These are phyloP conservation scores for Ranitomeya imitator DNA, from an alignment of 2,113 vertebrate genomes.

Conservation along the genomic window DNA sequence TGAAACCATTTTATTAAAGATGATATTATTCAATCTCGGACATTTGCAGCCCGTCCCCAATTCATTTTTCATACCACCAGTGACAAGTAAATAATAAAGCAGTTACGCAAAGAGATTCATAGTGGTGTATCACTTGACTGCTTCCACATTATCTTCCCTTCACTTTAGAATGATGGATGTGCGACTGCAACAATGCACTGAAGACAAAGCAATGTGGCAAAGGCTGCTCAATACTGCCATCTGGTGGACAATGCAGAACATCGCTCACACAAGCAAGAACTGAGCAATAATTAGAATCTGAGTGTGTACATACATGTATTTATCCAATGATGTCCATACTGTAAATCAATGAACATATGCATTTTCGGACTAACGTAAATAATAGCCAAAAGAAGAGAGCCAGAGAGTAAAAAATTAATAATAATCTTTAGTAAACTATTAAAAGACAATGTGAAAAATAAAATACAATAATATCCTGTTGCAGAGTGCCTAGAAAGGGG, in stretches of 20 bases:
- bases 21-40: background rate
- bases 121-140: background rate
- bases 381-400: too few species aligned
- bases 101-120: constrained; percentile 2
- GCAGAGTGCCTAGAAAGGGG: too few species aligned
- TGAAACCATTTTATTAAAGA: background rate
- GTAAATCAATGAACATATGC: too few species aligned
- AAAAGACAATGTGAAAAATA: too few species aligned
- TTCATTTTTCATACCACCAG: constrained; percentile 6
- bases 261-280: background rate
- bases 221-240: constrained; percentile 45
- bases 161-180: constrained; percentile 24
- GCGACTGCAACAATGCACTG: background rate
- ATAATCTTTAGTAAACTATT: too few species aligned
- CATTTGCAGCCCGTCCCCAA: background rate
- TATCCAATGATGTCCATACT: too few species aligned
- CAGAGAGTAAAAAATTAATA: too few species aligned
- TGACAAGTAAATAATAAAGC: constrained; percentile 15
- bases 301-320: too few species aligned
- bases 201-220: background rate
- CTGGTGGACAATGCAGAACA: constrained; percentile 11
- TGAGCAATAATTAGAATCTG: too few species aligned
- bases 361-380: too few species aligned
- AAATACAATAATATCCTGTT: too few species aligned
- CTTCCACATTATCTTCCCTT: background rate